Evolutionary conservation across 2,888 invertebrate genomes (phyloP).

Genomic region (Eustalomyia histrio): DNA sequence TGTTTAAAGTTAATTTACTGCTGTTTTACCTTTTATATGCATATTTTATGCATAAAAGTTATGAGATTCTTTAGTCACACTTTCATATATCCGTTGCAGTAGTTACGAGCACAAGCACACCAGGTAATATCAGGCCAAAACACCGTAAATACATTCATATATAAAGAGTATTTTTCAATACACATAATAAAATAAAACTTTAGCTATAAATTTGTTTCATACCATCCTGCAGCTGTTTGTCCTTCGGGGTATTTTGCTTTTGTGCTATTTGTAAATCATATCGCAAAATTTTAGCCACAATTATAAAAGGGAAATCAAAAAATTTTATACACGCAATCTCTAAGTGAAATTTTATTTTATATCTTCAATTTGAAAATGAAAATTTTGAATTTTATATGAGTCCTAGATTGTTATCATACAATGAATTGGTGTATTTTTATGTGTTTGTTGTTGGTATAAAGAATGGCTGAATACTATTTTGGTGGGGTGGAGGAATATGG

Average conservation of each 20-base stretch:
- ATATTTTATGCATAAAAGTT: conserved; percentile 22
- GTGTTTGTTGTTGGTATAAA: not conserved
- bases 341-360: conserved; percentile 64
- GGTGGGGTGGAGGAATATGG: not conserved
- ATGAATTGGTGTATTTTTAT: conserved; percentile 29
- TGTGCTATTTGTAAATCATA: conserved; percentile 12
- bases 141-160: conserved; percentile 25
- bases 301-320: conserved; percentile 68
- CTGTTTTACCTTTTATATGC: not conserved
- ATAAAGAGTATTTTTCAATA: conserved; percentile 18
- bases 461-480: conserved; percentile 28
- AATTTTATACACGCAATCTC: conserved; percentile 47
- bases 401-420: conserved; percentile 8
- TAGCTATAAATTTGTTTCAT: conserved; percentile 29
- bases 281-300: conserved; percentile 63
- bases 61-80: conserved; percentile 67
- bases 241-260: not conserved
- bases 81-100: conserved; percentile 64
- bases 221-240: not conserved
- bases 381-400: conserved; percentile 68
- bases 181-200: conserved; percentile 26
- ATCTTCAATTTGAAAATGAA: conserved; percentile 68
- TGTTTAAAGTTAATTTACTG: too few species aligned
- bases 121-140: not conserved
- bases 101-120: conserved; percentile 26